Percentiles rank a stretch among this genome's conserved stretches.
These are phyloP conservation scores for Propithecus perrieri DNA, from an alignment of 2,797 vertebrate species.

Conservation along the genomic window DNA sequence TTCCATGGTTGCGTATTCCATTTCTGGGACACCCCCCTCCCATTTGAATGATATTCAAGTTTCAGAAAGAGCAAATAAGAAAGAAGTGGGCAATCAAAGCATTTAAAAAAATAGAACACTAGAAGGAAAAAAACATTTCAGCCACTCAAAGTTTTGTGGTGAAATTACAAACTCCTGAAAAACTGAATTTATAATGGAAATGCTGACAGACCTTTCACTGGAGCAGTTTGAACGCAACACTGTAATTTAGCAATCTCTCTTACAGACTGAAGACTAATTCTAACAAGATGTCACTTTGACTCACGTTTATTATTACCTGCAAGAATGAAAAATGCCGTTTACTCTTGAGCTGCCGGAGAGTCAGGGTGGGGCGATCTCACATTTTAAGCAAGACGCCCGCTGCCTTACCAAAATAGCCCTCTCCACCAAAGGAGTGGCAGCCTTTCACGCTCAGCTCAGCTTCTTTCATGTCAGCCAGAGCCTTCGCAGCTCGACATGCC, in stretches of 20 bases:
- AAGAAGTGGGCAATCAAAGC: neutral
- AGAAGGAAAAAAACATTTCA: constrained; percentile 38
- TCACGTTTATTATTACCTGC: constrained; percentile 67
- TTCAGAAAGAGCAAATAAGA: constrained; percentile 29
- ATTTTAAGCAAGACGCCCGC: constrained; percentile 76
- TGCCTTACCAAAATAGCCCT: constrained; percentile 83
- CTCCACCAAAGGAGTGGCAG: constrained; percentile 82
- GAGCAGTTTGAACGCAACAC: constrained; percentile 48
- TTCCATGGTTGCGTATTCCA: neutral
- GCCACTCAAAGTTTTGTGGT: constrained; percentile 74
- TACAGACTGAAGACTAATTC: constrained; percentile 65
- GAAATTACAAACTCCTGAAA: constrained; percentile 75
- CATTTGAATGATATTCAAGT: neutral
- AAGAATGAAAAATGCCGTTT: constrained; percentile 61
- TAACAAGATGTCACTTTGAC: constrained; percentile 61
- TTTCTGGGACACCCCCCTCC: neutral
- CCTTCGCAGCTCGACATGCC: constrained; percentile 69
- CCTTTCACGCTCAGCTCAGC: constrained; percentile 79
- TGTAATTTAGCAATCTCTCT: constrained; percentile 68
- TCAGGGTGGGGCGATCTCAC: constrained; percentile 74
- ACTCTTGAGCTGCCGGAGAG: constrained; percentile 60
- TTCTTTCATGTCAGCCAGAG: constrained; percentile 79
- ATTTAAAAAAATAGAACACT: constrained; percentile 13
- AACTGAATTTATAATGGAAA: constrained; percentile 70
- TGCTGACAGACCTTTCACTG: constrained; percentile 66